Conservation (phyloP, 2,113 vertebrate species). For the Hydrolagus affinis region DNA sequence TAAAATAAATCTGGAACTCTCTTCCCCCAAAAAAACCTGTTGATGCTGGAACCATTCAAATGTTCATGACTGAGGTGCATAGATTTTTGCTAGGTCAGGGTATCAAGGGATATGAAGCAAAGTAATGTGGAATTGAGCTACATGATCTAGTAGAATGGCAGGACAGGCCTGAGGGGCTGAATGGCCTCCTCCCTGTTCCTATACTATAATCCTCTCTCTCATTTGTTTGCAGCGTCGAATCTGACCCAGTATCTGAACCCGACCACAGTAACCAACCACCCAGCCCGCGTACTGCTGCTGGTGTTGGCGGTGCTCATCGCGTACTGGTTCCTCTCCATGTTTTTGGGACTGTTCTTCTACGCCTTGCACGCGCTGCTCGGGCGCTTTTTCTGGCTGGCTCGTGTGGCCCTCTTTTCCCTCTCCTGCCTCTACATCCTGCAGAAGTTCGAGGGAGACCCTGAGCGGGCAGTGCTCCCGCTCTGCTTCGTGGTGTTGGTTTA, state of each 20-base stretch:
- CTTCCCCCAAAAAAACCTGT: no score
- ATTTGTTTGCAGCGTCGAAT: conserved; percentile 69
- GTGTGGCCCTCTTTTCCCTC: conserved; percentile 76
- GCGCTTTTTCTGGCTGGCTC: conserved; percentile 83
- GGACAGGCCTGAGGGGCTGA: no score
- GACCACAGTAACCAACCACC: conserved; percentile 61
- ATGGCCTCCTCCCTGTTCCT: no score
- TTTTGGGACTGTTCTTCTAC: conserved; percentile 80
- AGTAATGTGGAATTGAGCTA: no score
- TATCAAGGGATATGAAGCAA: no score
- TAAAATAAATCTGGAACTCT: no score
- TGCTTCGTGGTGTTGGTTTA: conserved; percentile 86
- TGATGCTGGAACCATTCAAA: no score
- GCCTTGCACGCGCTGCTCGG: conserved; percentile 77
- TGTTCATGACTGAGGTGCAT: no score
- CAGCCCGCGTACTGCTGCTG: conserved; percentile 69
- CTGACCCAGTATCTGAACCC: conserved; percentile 84
- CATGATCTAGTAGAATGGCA: no score
- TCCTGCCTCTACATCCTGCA: conserved; percentile 91
- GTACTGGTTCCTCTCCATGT: conserved; percentile 80
- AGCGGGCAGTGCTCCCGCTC: conserved; percentile 75
- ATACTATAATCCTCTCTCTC: conserved; percentile 22
- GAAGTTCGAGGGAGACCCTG: conserved; percentile 86
- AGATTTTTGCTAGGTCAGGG: no score
- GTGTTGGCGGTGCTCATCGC: conserved; percentile 70